Percentiles rank a stretch among this genome's conserved stretches.
These are phyloP conservation scores for Chelon auratus DNA, from an alignment of 2,797 vertebrate species.

Conservation along the genomic window DNA sequence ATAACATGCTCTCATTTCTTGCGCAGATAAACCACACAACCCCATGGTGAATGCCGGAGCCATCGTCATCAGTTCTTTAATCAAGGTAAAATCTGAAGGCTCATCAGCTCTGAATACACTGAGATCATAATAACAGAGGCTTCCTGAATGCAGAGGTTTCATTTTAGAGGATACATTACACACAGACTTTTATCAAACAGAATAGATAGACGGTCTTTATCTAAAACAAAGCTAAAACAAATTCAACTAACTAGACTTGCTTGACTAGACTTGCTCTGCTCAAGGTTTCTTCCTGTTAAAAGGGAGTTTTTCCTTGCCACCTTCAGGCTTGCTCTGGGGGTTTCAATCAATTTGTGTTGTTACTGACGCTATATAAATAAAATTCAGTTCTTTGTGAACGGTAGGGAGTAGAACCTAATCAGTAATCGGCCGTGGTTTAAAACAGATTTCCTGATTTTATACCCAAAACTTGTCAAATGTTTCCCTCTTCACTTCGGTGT, in stretches of 20 bases:
- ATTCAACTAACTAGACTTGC: too few species aligned
- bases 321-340: too few species aligned
- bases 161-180: neutral
- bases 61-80: slow-evolving; percentile 91
- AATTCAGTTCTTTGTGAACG: too few species aligned
- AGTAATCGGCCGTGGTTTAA: neutral
- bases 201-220: too few species aligned
- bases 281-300: too few species aligned
- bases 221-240: too few species aligned
- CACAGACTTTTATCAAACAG: neutral
- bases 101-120: neutral
- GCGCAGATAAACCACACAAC: slow-evolving; percentile 92
- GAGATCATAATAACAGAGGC: neutral
- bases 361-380: too few species aligned
- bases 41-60: slow-evolving; percentile 95
- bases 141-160: neutral
- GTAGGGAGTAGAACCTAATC: neutral
- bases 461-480: slow-evolving; percentile 9
- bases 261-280: too few species aligned
- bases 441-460: slow-evolving; percentile 6
- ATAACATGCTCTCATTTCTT: slow-evolving; percentile 49
- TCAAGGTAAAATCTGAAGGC: slow-evolving; percentile 84
- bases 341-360: too few species aligned
- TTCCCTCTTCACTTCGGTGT: slow-evolving; percentile 7
- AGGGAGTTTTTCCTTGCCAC: too few species aligned